Evolutionary conservation across 2,888 invertebrate genomes (phyloP).

Genomic region (Polyommatus iphigenia): DNA sequence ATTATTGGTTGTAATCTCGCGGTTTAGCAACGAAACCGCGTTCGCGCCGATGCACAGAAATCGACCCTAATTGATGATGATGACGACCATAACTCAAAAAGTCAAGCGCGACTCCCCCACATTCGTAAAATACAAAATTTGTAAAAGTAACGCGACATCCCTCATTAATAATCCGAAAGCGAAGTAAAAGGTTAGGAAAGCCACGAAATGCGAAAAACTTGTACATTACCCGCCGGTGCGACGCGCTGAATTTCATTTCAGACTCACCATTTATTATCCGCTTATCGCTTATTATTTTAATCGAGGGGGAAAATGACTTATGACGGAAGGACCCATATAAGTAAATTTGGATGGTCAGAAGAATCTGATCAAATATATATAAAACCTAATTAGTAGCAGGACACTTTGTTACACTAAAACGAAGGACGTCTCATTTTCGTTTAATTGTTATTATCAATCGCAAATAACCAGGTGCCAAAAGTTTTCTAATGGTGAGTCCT

Average conservation of each 20-base stretch:
- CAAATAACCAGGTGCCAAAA: too few relatives aligned
- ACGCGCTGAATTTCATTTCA: slow-evolving; percentile 10
- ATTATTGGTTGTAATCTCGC: too few relatives aligned
- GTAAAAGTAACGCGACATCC: slow-evolving; percentile 20
- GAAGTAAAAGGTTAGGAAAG: slow-evolving; percentile 25
- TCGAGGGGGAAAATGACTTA: background rate
- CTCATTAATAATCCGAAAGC: slow-evolving; percentile 36
- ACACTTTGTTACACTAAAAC: too few relatives aligned
- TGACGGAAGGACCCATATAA: background rate
- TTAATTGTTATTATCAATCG: too few relatives aligned
- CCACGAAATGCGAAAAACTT: slow-evolving; percentile 35
- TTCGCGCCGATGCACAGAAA: too few relatives aligned
- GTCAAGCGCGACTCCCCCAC: background rate
- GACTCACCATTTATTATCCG: background rate
- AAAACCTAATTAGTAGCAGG: too few relatives aligned
- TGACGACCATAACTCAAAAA: background rate
- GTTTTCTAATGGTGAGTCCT: too few relatives aligned
- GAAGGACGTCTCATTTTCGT: too few relatives aligned
- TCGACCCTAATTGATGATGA: background rate
- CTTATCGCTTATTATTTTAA: slow-evolving; percentile 3
- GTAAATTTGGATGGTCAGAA: background rate
- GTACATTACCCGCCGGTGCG: slow-evolving; percentile 33
- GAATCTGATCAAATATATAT: too few relatives aligned
- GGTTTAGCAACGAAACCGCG: too few relatives aligned
- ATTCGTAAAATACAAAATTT: slow-evolving; percentile 18